Evolutionary conservation across 1,140 invertebrate species (phyloP).

Genomic region (Sinella curviseta): DNA sequence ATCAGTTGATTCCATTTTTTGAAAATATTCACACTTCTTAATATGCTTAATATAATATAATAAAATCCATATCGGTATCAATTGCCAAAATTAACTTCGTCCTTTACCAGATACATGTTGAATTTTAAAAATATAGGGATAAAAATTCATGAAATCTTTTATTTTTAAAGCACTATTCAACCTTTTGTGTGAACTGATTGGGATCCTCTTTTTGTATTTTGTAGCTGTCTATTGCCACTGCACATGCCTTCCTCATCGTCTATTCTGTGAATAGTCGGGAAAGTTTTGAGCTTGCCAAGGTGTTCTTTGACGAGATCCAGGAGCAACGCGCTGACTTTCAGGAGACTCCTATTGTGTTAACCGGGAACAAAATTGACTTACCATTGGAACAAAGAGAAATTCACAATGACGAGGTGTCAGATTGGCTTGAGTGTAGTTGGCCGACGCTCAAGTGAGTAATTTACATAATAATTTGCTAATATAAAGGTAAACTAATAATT

Average conservation of each 20-base stretch:
- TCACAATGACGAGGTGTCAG: slow-evolving; percentile 72
- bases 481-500: background rate
- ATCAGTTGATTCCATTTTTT: too few species aligned
- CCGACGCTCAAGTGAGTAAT: slow-evolving; percentile 65
- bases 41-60: too few species aligned
- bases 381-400: slow-evolving; percentile 58
- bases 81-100: too few species aligned
- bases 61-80: too few species aligned
- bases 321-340: slow-evolving; percentile 58
- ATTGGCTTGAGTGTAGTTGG: slow-evolving; percentile 75
- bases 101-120: too few species aligned
- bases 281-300: slow-evolving; percentile 57
- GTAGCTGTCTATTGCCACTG: slow-evolving; percentile 85
- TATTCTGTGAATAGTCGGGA: slow-evolving; percentile 77
- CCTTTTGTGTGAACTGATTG: too few species aligned
- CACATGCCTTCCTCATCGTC: slow-evolving; percentile 86
- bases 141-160: too few species aligned
- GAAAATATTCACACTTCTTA: too few species aligned
- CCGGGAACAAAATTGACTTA: slow-evolving; percentile 42
- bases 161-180: too few species aligned
- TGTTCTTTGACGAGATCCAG: slow-evolving; percentile 56
- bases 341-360: slow-evolving; percentile 45
- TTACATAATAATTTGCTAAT: too few species aligned
- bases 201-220: too few species aligned
- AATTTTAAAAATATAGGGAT: too few species aligned